Evolutionary conservation across 2,113 vertebrate genomes (phyloP).

Genomic region (Xiphophorus maculatus): DNA sequence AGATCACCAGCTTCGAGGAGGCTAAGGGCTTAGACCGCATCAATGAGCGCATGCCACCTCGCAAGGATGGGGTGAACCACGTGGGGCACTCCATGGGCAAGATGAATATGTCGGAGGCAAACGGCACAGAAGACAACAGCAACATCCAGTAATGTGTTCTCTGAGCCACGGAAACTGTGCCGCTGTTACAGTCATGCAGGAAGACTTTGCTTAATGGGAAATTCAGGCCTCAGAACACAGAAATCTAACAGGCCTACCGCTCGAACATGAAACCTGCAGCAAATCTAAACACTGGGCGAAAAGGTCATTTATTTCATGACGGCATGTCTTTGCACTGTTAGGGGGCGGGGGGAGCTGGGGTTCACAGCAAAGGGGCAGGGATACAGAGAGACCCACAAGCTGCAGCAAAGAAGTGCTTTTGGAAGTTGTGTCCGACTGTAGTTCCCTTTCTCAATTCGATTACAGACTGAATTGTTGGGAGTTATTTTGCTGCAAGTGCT

Average conservation of each 20-base stretch:
- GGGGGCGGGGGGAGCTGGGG: conserved; percentile 53
- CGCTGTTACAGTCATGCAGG: conserved; percentile 57
- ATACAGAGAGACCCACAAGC: conserved; percentile 32
- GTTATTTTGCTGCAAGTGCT: conserved; percentile 66
- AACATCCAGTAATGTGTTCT: conserved; percentile 82
- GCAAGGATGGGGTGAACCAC: conserved; percentile 82
- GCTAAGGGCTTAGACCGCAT: conserved; percentile 86
- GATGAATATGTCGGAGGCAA: conserved; percentile 85
- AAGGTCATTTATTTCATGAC: conserved; percentile 69
- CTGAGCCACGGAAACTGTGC: conserved; percentile 55
- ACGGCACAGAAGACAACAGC: conserved; percentile 86
- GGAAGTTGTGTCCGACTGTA: conserved; percentile 60
- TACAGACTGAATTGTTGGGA: conserved; percentile 59
- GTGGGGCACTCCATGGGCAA: conserved; percentile 85
- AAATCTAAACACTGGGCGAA: conserved; percentile 64
- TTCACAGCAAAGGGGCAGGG: conserved; percentile 43
- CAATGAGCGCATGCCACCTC: conserved; percentile 86
- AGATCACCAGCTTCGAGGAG: conserved; percentile 85
- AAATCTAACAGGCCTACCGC: conserved; percentile 71
- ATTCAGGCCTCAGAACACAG: conserved; percentile 78
- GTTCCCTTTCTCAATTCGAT: conserved; percentile 66
- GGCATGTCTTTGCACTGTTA: conserved; percentile 63
- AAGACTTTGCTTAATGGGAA: conserved; percentile 77
- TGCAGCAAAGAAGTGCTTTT: conserved; percentile 45
- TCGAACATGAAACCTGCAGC: conserved; percentile 74